Evolutionary conservation across 2,888 invertebrate genomes (phyloP).

Genomic region (Drosophila parthenogenetica): DNA sequence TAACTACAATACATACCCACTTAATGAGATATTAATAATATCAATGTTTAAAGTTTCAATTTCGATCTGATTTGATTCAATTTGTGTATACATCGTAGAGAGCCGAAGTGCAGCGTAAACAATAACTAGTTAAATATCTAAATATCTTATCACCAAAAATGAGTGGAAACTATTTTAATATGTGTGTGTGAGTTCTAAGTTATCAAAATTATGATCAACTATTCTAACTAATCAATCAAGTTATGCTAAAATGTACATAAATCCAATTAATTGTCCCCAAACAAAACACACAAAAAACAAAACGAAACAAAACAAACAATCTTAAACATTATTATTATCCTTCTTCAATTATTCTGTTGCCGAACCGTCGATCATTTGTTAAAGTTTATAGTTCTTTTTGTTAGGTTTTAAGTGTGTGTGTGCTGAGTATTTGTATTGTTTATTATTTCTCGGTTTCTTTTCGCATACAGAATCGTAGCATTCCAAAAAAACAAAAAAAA

Average conservation of each 20-base stretch:
- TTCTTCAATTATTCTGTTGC: conserved; percentile 39
- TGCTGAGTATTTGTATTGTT: conserved; percentile 55
- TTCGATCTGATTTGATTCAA: conserved; percentile 27
- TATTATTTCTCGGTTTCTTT: conserved; percentile 51
- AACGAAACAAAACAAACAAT: conserved; percentile 32
- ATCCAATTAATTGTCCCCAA: conserved; percentile 50
- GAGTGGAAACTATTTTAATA: conserved; percentile 63
- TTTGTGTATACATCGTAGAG: conserved; percentile 50
- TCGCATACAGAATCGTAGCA: conserved; percentile 74
- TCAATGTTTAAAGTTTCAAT: conserved; percentile 49
- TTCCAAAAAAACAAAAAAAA: conserved; percentile 65
- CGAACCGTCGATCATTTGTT: conserved; percentile 63
- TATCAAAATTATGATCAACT: conserved; percentile 41
- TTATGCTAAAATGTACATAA: conserved; percentile 65
- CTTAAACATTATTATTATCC: conserved; percentile 18
- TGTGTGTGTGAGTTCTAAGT: conserved; percentile 53
- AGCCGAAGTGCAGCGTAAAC: conserved; percentile 60
- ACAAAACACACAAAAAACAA: conserved; percentile 38
- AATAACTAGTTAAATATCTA: conserved; percentile 71
- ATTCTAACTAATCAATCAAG: no score
- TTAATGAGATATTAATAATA: conserved; percentile 53
- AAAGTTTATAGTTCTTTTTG: conserved; percentile 71
- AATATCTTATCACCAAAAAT: conserved; percentile 48
- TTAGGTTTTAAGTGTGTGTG: conserved; percentile 76
- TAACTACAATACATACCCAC: conserved; percentile 55